Evolutionary conservation across 2,113 vertebrate species (phyloP).

Genomic region (Fukomys damarensis): DNA sequence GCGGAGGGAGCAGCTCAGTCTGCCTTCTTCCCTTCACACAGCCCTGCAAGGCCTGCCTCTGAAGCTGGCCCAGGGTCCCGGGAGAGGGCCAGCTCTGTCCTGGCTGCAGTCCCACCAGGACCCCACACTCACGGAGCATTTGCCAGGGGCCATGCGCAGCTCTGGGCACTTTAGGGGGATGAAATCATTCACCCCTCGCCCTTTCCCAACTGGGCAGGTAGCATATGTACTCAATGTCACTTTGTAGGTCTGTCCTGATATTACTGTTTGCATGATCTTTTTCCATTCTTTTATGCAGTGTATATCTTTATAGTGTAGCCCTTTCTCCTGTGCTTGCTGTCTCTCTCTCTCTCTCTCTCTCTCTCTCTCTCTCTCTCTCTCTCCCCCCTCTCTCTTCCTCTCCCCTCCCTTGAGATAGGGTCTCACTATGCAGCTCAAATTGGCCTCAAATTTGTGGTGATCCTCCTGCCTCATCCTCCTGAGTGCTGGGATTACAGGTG

Average conservation of each 20-base stretch:
- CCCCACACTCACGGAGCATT: neutral
- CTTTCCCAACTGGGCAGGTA: neutral
- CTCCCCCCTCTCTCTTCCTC: too few species aligned
- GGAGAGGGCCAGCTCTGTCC: neutral
- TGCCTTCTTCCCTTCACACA: neutral
- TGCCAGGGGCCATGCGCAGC: neutral
- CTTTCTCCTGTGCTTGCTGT: neutral
- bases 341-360: too few species aligned
- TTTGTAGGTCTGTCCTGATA: neutral
- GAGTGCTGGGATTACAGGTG: neutral
- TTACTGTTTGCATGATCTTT: neutral
- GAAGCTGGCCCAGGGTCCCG: neutral
- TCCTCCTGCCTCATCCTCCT: neutral
- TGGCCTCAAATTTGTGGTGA: neutral
- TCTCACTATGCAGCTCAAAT: neutral
- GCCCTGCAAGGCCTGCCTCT: neutral
- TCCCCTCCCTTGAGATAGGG: neutral
- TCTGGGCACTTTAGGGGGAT: neutral
- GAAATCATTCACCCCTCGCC: neutral
- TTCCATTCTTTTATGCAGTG: neutral
- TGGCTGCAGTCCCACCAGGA: neutral
- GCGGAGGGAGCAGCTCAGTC: slow-evolving; percentile 31
- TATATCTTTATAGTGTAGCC: neutral
- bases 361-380: too few species aligned
- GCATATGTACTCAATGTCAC: neutral